Conservation (phyloP, 2,888 invertebrate genomes). For the Lithophane leautieri region DNA sequence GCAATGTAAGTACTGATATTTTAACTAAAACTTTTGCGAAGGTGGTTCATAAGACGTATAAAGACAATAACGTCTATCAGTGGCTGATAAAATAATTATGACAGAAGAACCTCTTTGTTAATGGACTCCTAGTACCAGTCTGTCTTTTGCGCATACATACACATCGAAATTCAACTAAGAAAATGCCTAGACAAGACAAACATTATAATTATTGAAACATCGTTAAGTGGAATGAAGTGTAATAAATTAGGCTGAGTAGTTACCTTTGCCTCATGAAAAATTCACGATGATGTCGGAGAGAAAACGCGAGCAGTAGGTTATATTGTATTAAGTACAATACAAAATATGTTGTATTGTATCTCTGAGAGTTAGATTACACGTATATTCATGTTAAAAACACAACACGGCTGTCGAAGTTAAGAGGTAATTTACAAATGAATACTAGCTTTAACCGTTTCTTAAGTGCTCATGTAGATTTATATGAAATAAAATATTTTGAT, state of each 20-base stretch:
- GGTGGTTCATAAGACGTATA: not conserved
- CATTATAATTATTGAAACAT: conserved; percentile 28
- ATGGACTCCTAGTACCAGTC: not conserved
- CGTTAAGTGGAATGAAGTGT: conserved; percentile 15
- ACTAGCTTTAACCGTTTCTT: too few relatives aligned
- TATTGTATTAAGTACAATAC: not conserved
- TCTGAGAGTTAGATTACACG: not conserved
- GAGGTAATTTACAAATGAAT: not conserved
- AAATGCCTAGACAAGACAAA: not conserved
- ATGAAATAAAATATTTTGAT: too few relatives aligned
- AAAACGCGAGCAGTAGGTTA: conserved; percentile 14
- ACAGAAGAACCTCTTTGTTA: not conserved
- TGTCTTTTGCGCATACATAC: too few relatives aligned
- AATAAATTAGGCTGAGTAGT: conserved; percentile 52
- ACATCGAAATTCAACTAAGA: not conserved
- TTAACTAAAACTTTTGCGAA: not conserved
- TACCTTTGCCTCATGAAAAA: conserved; percentile 45
- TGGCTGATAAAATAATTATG: not conserved
- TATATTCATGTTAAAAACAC: not conserved
- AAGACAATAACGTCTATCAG: not conserved
- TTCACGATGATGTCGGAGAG: conserved; percentile 39
- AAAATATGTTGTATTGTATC: conserved; percentile 11
- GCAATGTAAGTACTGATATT: not conserved
- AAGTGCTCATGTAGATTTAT: too few relatives aligned
- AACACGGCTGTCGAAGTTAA: not conserved